Base-by-base conservation (phyloP, 2,888 invertebrate genomes). In the Leptogaster cylindrica region DNA sequence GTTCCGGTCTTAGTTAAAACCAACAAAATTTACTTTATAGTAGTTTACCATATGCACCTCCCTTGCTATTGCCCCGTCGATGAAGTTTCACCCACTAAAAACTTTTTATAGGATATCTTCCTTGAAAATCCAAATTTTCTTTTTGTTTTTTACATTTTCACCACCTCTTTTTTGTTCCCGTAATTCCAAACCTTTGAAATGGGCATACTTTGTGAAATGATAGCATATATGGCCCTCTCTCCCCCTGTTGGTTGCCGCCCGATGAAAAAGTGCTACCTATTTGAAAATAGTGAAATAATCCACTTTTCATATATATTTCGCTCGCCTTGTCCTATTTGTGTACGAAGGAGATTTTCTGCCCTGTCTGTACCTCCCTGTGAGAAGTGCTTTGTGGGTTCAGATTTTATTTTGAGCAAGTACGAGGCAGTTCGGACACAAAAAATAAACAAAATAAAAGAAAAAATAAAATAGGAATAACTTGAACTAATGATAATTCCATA, bases 401-500 rank as follows among this genome's bases (percentile, higher is more conserved):
- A 55, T 36, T 55, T 52, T 52, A 52, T 33, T 36, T 52, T 52
- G 33, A 52, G 33, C 52, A 52, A 52, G 52, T 52, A 18, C 23
- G 28, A 14, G 39, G 14, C 20, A 12, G 31, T 23, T n/a, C 39
- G 55, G 55, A 55, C 39, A 33, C 25, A 36, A 36, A 55, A 65
- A 65, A 65, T 66, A 66, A 66, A n/a, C n/a, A n/a, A n/a, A n/a
- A n/a, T n/a, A n/a, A n/a, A n/a, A n/a, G n/a, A n/a, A n/a, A n/a
- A n/a, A n/a, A n/a, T n/a, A n/a, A n/a, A n/a, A n/a, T n/a, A n/a
- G n/a, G n/a, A n/a, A n/a, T n/a, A n/a, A 55, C 44, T 66, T 65
- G 61, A 50, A 68, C 65, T 68, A 65, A 65, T 48, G 51, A 65
- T 68, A 61, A 65, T 65, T 68, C 65, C 51, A 65, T 68, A 65